phyloP scores from a whole-genome alignment of 2,113 vertebrate genomes.

The Lota lota region DNA sequence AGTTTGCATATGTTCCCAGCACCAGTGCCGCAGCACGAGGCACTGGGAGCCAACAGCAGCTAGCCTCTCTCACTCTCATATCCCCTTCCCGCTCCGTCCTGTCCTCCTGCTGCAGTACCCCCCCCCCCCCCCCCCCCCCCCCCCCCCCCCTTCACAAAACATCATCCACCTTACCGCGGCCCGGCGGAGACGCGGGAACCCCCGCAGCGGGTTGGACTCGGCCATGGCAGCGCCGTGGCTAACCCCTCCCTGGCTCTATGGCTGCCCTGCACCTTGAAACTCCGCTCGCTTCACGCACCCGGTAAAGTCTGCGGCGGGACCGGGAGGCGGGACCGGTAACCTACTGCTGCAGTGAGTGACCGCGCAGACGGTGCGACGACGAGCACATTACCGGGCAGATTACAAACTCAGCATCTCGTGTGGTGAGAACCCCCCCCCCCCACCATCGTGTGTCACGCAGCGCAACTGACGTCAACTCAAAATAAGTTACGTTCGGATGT shows the following conservation, averaged over 20 bases:
- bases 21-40: no score
- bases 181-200: conserved; percentile 81
- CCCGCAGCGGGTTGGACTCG: conserved; percentile 79
- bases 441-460: neutral
- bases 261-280: neutral
- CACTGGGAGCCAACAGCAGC: no score
- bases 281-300: neutral
- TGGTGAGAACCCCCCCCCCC: no score
- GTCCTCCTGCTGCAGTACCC: conserved; percentile 65
- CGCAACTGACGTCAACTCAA: conserved; percentile 54
- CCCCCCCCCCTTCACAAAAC: conserved; percentile 44
- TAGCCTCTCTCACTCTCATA: neutral
- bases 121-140: conserved; percentile 50
- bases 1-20: no score
- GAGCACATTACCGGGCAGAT: conserved; percentile 28
- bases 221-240: conserved; percentile 69
- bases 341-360: conserved; percentile 62
- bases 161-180: conserved; percentile 83
- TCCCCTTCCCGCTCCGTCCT: neutral
- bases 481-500: neutral
- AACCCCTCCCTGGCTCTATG: neutral
- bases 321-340: conserved; percentile 17
- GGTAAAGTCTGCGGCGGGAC: conserved; percentile 53
- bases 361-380: conserved; percentile 35
- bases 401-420: no score